Conservation (phyloP, 1,140 invertebrate species). For the Teleopsis dalmanni region DNA sequence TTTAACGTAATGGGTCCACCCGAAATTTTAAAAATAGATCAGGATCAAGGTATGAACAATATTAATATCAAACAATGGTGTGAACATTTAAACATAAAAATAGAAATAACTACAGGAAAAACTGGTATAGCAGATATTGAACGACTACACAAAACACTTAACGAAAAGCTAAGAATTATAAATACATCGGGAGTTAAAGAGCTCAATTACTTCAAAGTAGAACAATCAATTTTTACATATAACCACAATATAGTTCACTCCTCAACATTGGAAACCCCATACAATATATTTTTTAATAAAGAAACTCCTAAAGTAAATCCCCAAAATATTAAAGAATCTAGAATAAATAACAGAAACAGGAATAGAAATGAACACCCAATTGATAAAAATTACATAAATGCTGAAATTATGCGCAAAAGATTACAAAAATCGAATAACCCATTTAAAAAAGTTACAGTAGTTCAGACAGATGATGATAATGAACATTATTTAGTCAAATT, state of each 20-base stretch:
- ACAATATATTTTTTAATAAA: too few relatives aligned
- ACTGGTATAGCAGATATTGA: constrained; percentile 12
- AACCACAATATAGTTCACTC: constrained; percentile 10
- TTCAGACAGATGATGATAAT: too few relatives aligned
- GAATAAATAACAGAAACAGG: too few relatives aligned
- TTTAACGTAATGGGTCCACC: not conserved
- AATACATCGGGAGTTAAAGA: constrained; percentile 12
- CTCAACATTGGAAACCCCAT: too few relatives aligned
- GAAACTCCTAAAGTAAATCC: too few relatives aligned
- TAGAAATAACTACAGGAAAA: constrained; percentile 11
- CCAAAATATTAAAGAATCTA: too few relatives aligned
- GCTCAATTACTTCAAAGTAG: constrained; percentile 5
- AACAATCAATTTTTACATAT: constrained; percentile 10
- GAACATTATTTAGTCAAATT: too few relatives aligned
- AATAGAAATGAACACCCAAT: too few relatives aligned
- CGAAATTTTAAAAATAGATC: constrained; percentile 9
- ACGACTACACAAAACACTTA: constrained; percentile 11
- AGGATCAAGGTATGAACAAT: constrained; percentile 9
- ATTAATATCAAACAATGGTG: constrained; percentile 10
- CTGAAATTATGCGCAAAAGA: too few relatives aligned
- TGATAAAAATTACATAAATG: too few relatives aligned
- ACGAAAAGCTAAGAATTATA: constrained; percentile 9
- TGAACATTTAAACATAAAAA: constrained; percentile 8
- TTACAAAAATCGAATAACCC: too few relatives aligned
- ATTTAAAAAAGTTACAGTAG: too few relatives aligned